Base-by-base conservation (phyloP, 2,888 invertebrate species). In the Acanthosoma haemorrhoidale region DNA sequence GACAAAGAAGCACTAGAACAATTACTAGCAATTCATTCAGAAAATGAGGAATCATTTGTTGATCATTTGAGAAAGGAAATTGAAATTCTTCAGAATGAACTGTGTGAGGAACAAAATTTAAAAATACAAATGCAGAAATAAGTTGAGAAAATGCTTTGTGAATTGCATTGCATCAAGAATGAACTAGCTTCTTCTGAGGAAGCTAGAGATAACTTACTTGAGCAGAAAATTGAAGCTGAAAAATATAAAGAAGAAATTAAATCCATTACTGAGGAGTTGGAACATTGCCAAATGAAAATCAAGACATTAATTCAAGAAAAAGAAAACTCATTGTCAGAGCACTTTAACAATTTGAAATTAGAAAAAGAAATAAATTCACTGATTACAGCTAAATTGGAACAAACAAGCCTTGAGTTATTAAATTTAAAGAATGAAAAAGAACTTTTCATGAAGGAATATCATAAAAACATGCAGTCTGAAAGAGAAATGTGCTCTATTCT, bases 351-450 rank as follows among this genome's bases (percentile, higher is more conserved):
- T 64, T 29, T 64, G n/a, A 15, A 31, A 25, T 43, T 64, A n/a
- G 64, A 64, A 64, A 64, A 39, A 64, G 41, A 41, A 31, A 38
- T 64, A 11, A 38, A 2, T 34, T 21, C n/a, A 36, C 36, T 36
- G 5, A n/a, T 61, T n/a, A 64, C 39, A 64, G 21, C 3, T 38
- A 31, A 2, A 15, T 39, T 64, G 4, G 29, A 36, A 64, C 9
- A 43, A 11, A 43, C 29, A 8, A 18, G 25, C n/a, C 36, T 31
- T 39, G 64, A 43, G 38, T 9, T 43, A 2, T 4, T 18, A 43
- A 43, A 43, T 43, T 43, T 64, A 31, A 64, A 43, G 29, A 39
- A 21, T 21, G 64, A 43, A 43, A 64, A 41, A 16, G 31, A 25
- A 3, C 25, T n/a, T 0, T 31, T 43, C 9, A 31, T 43, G 11